A percentile compares a stretch with the other conserved stretches of the same genome.
Evolutionary conservation across 2,888 invertebrate species (phyloP).

Genomic region (Cantharis flavilabris): DNA sequence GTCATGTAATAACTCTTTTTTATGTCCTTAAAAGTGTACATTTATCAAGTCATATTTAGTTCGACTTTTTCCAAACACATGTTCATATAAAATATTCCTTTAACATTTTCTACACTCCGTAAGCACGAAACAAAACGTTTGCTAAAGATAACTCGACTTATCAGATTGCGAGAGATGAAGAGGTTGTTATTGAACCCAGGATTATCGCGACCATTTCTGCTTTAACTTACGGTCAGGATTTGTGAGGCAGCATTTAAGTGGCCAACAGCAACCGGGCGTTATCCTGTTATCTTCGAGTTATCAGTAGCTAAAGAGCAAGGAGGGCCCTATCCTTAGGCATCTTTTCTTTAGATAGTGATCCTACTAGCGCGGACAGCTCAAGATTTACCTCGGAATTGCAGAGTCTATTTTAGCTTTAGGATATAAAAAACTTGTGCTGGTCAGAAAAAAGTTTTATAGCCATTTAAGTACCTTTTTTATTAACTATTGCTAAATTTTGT

Average conservation of each 20-base stretch:
- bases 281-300: constrained; percentile 45
- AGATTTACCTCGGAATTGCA: constrained; percentile 36
- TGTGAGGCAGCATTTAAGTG: constrained; percentile 44
- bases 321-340: constrained; percentile 27
- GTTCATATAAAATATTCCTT: constrained; percentile 13
- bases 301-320: constrained; percentile 40
- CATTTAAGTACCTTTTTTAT: not conserved
- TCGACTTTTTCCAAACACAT: constrained; percentile 18
- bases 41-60: constrained; percentile 23
- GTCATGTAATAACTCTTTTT: constrained; percentile 36
- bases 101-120: constrained; percentile 5
- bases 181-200: constrained; percentile 52
- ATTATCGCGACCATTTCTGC: constrained; percentile 46
- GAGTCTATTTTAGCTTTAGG: constrained; percentile 32
- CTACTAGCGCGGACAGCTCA: constrained; percentile 34
- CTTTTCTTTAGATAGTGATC: constrained; percentile 34
- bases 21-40: constrained; percentile 28
- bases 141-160: constrained; percentile 34
- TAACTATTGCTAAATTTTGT: not conserved
- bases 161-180: constrained; percentile 51
- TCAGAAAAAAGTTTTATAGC: constrained; percentile 21
- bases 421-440: constrained; percentile 27
- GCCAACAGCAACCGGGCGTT: constrained; percentile 45
- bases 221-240: constrained; percentile 47
- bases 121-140: constrained; percentile 3